A percentile compares a stretch with the other conserved stretches of the same genome.
Conservation (phyloP, 2,797 vertebrate species). For the Diglossa cyanea region DNA sequence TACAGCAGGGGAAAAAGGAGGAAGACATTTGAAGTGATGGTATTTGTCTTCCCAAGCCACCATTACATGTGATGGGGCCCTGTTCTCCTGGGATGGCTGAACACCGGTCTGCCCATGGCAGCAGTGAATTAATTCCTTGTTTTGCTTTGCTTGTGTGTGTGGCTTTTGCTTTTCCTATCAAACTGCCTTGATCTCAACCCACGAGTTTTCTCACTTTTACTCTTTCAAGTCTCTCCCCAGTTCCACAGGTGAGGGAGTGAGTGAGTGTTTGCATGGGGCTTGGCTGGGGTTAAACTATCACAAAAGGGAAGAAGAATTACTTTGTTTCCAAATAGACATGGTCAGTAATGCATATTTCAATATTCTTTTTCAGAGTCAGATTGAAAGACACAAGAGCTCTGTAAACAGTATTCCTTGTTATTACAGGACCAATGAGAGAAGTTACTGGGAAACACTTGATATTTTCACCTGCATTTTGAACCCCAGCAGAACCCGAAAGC, state of each 20-base stretch:
- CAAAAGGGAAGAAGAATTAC: neutral
- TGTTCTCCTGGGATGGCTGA: neutral
- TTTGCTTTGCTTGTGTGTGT: neutral
- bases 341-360: neutral
- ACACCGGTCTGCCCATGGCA: neutral
- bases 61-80: neutral
- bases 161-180: neutral
- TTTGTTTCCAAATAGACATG: neutral
- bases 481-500: neutral
- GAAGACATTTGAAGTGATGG: neutral
- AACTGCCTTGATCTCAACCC: neutral
- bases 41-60: neutral
- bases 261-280: rapidly evolving
- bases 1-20: neutral
- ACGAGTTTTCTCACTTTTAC: neutral
- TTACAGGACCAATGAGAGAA: neutral
- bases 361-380: neutral
- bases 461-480: neutral
- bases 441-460: neutral
- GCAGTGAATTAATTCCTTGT: neutral
- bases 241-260: neutral
- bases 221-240: neutral
- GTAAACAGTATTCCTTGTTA: neutral
- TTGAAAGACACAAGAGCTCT: slow-evolving; percentile 18
- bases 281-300: neutral